phyloP scores from a whole-genome alignment of 2,888 invertebrate species.

The Brachypalpus laphriformis region DNA sequence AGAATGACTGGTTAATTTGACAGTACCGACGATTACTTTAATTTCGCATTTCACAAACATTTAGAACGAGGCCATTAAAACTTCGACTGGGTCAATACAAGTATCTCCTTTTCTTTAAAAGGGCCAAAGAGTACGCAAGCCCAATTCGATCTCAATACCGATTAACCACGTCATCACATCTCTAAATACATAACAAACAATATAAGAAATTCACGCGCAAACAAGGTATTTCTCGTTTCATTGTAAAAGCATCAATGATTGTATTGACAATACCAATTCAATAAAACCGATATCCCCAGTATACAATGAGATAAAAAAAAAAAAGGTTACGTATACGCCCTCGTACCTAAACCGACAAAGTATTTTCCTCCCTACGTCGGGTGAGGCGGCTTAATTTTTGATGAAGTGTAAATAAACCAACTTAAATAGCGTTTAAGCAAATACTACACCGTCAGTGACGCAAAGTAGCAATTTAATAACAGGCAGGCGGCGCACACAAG shows the following conservation, averaged over 20 bases:
- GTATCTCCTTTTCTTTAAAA: neutral
- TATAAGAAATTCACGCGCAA: neutral
- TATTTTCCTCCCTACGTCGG: neutral
- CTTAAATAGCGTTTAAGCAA: slow-evolving; percentile 16
- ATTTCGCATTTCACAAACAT: too few relatives aligned
- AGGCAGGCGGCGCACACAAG: neutral
- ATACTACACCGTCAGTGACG: neutral
- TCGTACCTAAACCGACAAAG: neutral
- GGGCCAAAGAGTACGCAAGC: neutral
- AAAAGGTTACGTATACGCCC: slow-evolving; percentile 16
- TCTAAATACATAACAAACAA: neutral
- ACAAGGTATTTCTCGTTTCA: neutral
- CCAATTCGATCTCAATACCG: neutral
- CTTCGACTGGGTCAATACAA: neutral
- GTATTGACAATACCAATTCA: slow-evolving; percentile 4
- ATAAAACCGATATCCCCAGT: neutral
- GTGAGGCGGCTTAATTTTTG: slow-evolving; percentile 7
- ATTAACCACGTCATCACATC: slow-evolving; percentile 1
- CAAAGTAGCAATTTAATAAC: slow-evolving; percentile 2
- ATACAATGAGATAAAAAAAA: neutral
- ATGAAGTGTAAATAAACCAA: slow-evolving; percentile 31
- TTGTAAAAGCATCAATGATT: neutral
- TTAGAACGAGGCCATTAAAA: too few relatives aligned
- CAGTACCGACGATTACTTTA: too few relatives aligned
- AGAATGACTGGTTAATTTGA: too few relatives aligned